phyloP scores from a whole-genome alignment of 2,113 vertebrate species.

The Sarotherodon lohbergeri region DNA sequence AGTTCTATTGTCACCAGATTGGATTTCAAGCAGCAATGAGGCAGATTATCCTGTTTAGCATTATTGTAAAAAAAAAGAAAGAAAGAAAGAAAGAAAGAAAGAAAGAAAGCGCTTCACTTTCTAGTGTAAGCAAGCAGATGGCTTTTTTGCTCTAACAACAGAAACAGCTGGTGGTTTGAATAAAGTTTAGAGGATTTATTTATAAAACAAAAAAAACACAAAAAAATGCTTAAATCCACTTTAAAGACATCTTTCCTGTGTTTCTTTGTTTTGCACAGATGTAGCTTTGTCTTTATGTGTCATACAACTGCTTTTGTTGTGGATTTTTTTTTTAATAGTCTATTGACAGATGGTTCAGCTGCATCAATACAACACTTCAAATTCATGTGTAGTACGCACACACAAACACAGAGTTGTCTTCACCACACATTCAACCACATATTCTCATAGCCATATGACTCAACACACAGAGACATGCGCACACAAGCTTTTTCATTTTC shows the following conservation, averaged over 20 bases:
- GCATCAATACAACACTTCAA: not conserved
- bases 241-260: not conserved
- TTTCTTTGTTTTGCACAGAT: not conserved
- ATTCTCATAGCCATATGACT: not conserved
- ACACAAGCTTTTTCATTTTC: slow-evolving; percentile 26
- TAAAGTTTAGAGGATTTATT: not conserved
- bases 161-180: not conserved
- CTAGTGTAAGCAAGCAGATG: not conserved
- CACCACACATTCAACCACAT: not conserved
- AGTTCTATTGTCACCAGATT: not conserved
- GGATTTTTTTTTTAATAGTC: not conserved
- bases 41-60: slow-evolving; percentile 7
- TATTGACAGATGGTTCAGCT: not conserved
- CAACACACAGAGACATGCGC: not conserved
- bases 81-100: not conserved
- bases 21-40: not conserved
- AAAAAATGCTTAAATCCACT: not conserved
- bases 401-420: not conserved
- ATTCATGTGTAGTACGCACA: not conserved
- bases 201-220: not conserved
- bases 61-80: not conserved
- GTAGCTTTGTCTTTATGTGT: not conserved
- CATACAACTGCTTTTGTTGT: not conserved
- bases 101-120: not conserved
- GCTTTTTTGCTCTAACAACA: not conserved